Conservation (phyloP, 2,797 vertebrate species). For the Pseudochromis fuscus region DNA sequence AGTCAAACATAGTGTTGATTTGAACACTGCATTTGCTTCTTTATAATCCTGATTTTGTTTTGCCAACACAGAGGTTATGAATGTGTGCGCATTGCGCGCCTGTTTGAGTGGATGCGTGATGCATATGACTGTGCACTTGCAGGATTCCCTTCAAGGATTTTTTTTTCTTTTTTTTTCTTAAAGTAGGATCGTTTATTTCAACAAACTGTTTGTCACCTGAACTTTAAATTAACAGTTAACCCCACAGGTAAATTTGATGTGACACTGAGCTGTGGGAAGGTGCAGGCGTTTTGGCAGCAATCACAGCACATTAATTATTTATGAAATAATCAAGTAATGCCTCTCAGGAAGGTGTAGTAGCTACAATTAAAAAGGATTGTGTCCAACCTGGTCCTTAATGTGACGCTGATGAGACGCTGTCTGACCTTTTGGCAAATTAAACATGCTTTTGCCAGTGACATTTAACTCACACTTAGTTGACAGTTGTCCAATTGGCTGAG, state of each 20-base stretch:
- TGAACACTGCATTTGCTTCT: neutral
- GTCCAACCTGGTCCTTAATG: slow-evolving; percentile 58
- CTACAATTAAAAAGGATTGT: slow-evolving; percentile 57
- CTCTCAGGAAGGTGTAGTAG: slow-evolving; percentile 54
- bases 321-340: slow-evolving; percentile 72
- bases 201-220: slow-evolving; percentile 45
- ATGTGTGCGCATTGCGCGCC: slow-evolving; percentile 41
- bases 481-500: slow-evolving; percentile 51
- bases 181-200: slow-evolving; percentile 36
- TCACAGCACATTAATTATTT: slow-evolving; percentile 74
- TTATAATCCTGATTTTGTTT: neutral
- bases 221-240: slow-evolving; percentile 61
- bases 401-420: slow-evolving; percentile 69
- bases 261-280: slow-evolving; percentile 40
- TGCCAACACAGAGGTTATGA: neutral
- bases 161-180: neutral
- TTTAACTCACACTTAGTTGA: slow-evolving; percentile 60
- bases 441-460: slow-evolving; percentile 53
- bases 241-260: slow-evolving; percentile 45
- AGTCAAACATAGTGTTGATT: neutral
- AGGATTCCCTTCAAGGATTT: slow-evolving; percentile 47
- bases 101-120: slow-evolving; percentile 22
- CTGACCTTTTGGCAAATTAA: slow-evolving; percentile 72
- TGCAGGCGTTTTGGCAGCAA: slow-evolving; percentile 57
- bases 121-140: slow-evolving; percentile 26